Evolutionary conservation across 2,888 invertebrate genomes (phyloP), one percentile per base, ranked within the genome.

Genomic region (Drosophila aldrichi): DNA sequence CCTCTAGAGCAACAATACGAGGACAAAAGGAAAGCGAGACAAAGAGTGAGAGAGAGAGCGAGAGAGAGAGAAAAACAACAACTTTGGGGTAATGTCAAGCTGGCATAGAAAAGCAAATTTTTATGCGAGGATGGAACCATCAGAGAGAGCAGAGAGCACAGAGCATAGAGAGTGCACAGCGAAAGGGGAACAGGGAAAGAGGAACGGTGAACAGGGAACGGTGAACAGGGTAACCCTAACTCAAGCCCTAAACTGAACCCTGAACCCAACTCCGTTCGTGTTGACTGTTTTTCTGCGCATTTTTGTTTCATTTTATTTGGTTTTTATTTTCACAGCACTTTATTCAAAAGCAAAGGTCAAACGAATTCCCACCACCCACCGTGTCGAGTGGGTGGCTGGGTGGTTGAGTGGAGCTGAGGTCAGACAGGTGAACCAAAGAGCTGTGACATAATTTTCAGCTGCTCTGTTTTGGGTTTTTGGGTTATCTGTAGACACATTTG

Each of bases 311-410:
- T 56, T 71, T 64, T 41, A 40, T 63, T 60, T 48, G 4, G 20
- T 38, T 66, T 25, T 43, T 32, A 62, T 64, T 77, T 63, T 48
- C 52, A 52, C 77, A 74, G 70, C 80, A 79, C 79, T 79, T 74
- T 77, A 65, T 74, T 64, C 70, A 65, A 69, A 79, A 54, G 70
- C 80, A 80, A 79, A 79, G 79, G 79, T 79, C 79, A 79, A 79
- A 77, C 49, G 55, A 51, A 65, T 77, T 64, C 34, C 54, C 61
- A 49, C 58, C 58, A 2, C 36, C 61, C 77, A 25, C 34, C 12
- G 14, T 29, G 56, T 63, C 34, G 59, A 59, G 48, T 48, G 48
- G 43, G 44, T 51, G 18, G 29, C 43, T 20, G 4, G 43, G 3
- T 10, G 34, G 34, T 14, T 12, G 18, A 2, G 12, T n/a, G 18